phyloP scores from a whole-genome alignment of 2,113 vertebrate genomes.

The Zosterops pallidus region DNA sequence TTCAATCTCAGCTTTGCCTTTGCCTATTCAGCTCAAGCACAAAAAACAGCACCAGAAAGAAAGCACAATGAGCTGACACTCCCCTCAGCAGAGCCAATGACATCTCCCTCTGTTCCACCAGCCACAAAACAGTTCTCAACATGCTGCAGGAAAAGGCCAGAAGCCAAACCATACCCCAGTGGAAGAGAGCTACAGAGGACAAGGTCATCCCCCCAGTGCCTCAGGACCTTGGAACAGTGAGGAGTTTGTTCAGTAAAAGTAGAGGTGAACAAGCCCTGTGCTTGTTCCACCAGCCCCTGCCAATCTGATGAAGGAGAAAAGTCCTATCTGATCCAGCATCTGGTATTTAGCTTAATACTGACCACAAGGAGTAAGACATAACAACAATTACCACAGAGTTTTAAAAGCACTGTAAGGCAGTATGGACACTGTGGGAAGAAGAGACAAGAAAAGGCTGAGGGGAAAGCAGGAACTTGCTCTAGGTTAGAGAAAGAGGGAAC shows the following conservation, averaged over 20 bases:
- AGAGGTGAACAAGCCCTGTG: slow-evolving; percentile 8
- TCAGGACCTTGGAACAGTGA: not conserved
- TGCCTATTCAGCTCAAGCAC: not conserved
- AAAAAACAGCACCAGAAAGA: not conserved
- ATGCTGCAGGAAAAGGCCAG: not conserved
- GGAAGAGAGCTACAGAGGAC: not conserved
- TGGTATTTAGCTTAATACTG: not conserved
- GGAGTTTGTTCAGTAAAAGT: not conserved
- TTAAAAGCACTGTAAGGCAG: not conserved
- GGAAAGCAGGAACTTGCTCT: not conserved
- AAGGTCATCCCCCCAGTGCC: not conserved
- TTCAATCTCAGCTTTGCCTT: not conserved
- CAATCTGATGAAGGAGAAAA: not conserved
- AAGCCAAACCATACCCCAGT: not conserved
- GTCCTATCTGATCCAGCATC: not conserved
- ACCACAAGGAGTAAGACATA: not conserved
- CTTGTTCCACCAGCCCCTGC: not conserved
- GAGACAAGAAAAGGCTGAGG: not conserved
- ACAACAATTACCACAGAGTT: not conserved
- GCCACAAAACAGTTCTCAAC: not conserved
- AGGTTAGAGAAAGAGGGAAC: not conserved
- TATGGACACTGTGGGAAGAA: not conserved
- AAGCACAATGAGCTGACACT: not conserved
- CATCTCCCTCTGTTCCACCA: not conserved
- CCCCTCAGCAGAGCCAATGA: not conserved